phyloP scores from a whole-genome alignment of 2,888 invertebrate genomes.

The Leptopilina drosophilae region DNA sequence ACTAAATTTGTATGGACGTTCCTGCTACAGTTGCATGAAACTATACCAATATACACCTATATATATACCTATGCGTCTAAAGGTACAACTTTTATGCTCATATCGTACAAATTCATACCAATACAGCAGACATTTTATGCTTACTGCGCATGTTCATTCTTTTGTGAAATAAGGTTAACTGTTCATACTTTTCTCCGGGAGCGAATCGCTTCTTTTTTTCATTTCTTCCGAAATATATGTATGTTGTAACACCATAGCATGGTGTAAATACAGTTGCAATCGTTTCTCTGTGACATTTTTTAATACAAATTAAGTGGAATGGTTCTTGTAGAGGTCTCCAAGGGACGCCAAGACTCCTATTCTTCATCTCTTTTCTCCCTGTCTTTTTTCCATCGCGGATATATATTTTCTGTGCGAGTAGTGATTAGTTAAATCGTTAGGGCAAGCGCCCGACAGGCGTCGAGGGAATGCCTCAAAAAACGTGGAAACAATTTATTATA shows the following conservation, averaged over 20 bases:
- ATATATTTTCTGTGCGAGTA: conserved; percentile 69
- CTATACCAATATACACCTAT: too few species aligned
- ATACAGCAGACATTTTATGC: too few species aligned
- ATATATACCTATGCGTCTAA: too few species aligned
- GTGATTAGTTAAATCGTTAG: conserved; percentile 75
- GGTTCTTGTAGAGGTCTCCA: conserved; percentile 54
- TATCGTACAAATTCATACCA: too few species aligned
- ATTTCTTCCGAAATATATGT: neutral
- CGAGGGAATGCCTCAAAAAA: conserved; percentile 61
- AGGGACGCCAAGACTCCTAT: conserved; percentile 61
- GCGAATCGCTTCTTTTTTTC: too few species aligned
- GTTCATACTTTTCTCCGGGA: too few species aligned
- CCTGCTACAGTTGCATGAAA: too few species aligned
- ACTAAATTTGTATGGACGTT: too few species aligned
- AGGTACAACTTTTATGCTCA: too few species aligned
- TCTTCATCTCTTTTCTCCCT: conserved; percentile 56
- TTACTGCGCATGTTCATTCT: too few species aligned
- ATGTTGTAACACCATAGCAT: conserved; percentile 16
- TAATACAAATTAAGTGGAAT: conserved; percentile 68
- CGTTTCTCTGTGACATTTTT: conserved; percentile 66
- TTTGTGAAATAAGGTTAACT: too few species aligned
- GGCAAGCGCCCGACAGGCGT: conserved; percentile 68
- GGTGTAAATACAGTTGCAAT: conserved; percentile 57
- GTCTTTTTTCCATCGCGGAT: conserved; percentile 60
- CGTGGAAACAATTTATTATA: conserved; percentile 72